These are phyloP conservation scores for Lasioglossum lativentre DNA, from an alignment of 2,888 invertebrate species.

Conservation along the genomic window DNA sequence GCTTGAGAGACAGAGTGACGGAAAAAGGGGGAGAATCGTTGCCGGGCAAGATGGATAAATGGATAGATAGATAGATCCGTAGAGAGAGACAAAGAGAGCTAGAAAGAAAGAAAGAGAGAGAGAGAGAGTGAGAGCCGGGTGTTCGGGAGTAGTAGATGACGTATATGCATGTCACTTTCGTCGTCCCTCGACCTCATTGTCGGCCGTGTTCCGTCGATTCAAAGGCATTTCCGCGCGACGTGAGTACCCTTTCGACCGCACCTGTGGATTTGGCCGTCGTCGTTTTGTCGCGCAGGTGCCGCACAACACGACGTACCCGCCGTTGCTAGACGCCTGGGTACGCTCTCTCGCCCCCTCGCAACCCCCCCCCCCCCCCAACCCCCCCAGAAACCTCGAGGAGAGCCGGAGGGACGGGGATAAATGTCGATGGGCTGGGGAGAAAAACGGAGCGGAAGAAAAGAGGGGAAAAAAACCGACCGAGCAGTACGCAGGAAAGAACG, in stretches of 20 bases:
- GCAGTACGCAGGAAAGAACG: neutral
- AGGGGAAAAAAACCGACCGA: neutral
- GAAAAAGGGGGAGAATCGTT: neutral
- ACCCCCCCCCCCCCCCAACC: neutral
- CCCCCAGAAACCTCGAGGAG: neutral
- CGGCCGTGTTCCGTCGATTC: constrained; percentile 54
- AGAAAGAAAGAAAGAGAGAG: neutral
- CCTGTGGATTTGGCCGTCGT: constrained; percentile 69
- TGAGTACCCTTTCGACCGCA: constrained; percentile 69
- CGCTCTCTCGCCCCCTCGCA: neutral
- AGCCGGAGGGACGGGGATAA: constrained; percentile 18
- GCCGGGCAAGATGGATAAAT: constrained; percentile 1
- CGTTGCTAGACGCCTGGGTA: constrained; percentile 26
- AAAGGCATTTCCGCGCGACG: constrained; percentile 67
- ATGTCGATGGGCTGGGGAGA: constrained; percentile 14
- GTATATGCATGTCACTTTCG: constrained; percentile 30
- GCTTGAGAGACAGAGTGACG: constrained; percentile 1
- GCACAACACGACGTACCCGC: constrained; percentile 31
- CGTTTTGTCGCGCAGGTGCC: constrained; percentile 41
- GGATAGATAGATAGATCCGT: neutral
- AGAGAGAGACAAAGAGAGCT: neutral
- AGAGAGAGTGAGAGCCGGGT: neutral
- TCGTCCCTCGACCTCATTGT: constrained; percentile 35
- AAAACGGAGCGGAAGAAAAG: constrained; percentile 15
- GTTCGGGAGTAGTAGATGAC: constrained; percentile 36